These are phyloP conservation scores for Centropristis striata DNA, from an alignment of 2,113 vertebrate genomes.

Conservation along the genomic window DNA sequence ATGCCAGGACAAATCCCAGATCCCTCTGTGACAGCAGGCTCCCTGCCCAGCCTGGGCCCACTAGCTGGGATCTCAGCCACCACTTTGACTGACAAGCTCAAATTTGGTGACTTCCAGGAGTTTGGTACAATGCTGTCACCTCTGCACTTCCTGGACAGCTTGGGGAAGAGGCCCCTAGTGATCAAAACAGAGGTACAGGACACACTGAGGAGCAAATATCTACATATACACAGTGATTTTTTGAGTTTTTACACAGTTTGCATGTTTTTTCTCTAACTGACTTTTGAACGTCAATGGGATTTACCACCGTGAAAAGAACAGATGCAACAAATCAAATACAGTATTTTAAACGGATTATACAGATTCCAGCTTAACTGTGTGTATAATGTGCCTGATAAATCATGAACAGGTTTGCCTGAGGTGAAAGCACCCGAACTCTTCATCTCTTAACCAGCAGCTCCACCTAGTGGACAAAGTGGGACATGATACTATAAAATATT, in stretches of 20 bases:
- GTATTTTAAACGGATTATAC: background rate
- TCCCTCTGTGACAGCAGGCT: slow-evolving; percentile 93
- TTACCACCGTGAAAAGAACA: background rate
- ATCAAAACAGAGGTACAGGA: slow-evolving; percentile 93
- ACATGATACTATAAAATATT: background rate
- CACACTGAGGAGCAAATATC: background rate
- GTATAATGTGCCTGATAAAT: background rate
- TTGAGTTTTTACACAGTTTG: slow-evolving; percentile 2
- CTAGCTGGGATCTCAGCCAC: slow-evolving; percentile 92
- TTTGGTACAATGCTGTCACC: slow-evolving; percentile 93
- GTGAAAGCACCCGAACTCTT: background rate
- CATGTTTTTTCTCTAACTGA: background rate
- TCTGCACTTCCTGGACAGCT: slow-evolving; percentile 93
- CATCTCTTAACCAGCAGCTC: slow-evolving; percentile 52
- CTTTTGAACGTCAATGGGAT: background rate
- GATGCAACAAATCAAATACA: background rate
- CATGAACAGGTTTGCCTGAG: slow-evolving; percentile 7
- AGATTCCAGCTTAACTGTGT: background rate
- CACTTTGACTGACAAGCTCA: slow-evolving; percentile 92
- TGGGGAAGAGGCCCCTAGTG: slow-evolving; percentile 91
- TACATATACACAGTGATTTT: background rate
- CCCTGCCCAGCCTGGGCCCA: slow-evolving; percentile 92
- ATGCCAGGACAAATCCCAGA: slow-evolving; percentile 99
- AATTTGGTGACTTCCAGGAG: slow-evolving; percentile 92
- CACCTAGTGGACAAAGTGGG: slow-evolving; percentile 67